A percentile compares a stretch with the other conserved stretches of the same genome.
These are phyloP conservation scores for Hypothenemus hampei DNA, from an alignment of 1,140 invertebrate genomes.

Conservation along the genomic window DNA sequence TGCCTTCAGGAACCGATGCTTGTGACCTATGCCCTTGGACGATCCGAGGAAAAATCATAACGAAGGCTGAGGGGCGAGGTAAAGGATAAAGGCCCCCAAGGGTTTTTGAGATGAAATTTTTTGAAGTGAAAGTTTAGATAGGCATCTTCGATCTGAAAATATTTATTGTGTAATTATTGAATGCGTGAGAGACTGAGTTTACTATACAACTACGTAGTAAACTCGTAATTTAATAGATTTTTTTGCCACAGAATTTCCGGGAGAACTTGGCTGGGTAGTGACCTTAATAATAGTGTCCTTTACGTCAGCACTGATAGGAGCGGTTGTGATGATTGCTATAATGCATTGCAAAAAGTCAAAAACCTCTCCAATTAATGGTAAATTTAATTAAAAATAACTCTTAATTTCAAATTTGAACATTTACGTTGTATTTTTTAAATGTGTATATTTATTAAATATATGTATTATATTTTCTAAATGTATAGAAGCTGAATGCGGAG, in stretches of 20 bases:
- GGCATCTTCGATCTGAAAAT: too few species aligned
- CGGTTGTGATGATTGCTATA: constrained; percentile 52
- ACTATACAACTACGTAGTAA: too few species aligned
- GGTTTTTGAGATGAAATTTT: too few species aligned
- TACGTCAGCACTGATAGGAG: constrained; percentile 51
- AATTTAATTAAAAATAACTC: not conserved
- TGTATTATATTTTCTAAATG: not conserved
- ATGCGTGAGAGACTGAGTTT: too few species aligned
- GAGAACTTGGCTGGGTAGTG: constrained; percentile 46
- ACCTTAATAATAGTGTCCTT: constrained; percentile 52
- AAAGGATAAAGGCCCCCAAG: not conserved
- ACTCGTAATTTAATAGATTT: too few species aligned
- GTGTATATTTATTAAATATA: not conserved
- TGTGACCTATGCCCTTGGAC: constrained; percentile 70
- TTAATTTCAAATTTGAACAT: not conserved
- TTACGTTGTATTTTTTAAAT: not conserved
- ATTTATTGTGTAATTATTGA: too few species aligned
- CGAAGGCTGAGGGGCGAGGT: constrained; percentile 20
- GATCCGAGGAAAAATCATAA: constrained; percentile 32
- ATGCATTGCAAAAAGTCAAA: constrained; percentile 51
- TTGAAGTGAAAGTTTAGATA: too few species aligned
- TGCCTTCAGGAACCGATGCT: constrained; percentile 62
- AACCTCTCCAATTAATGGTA: not conserved
- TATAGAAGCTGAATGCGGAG: not conserved
- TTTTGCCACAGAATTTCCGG: too few species aligned